Evolutionary conservation across 2,113 vertebrate species (phyloP), one percentile per base, ranked within the genome.

Genomic region (Oryzias melastigma): DNA sequence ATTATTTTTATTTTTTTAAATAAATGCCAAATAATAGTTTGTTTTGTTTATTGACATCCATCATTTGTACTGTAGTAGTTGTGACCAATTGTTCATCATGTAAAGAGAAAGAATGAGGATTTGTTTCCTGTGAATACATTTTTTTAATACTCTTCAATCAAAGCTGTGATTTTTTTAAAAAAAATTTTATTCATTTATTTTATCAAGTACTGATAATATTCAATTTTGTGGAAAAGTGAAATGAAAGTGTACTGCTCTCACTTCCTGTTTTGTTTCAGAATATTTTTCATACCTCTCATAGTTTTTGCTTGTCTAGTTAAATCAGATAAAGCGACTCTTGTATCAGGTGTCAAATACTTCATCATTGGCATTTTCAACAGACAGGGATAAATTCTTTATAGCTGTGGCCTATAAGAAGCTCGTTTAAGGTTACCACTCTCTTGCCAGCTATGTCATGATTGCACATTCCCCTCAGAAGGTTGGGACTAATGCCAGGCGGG

Each of bases 401-500:
- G 64, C 12, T 2, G 12, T 4, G 62, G 25, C 62, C 68, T 73
- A 73, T 64, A 68, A 65, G 71, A 17, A 56, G 67, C 50, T 4
- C 0, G 45, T 65, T 35, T 84, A 67, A 22, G 52, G 68, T 85
- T 78, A 27, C 85, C 17, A n/a, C 43, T 72, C 35, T 58, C 14
- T 44, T 8, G 49, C 29, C 46, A 57, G 55, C 51, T 57, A 24
- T 68, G 68, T 77, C 66, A 64, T 52, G 57, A 62, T 52, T 67
- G 69, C 78, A 78, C 74, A 78, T 85, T 83, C 78, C 69, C 25
- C 4, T 24, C 1, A 6, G 63, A 73, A 70, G 29, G 60, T 65
- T 47, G 59, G 68, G 68, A 29, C 18, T 4, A 1, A 13, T 18
- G 75, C 71, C 81, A 68, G 49, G 41, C 25, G 66, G 44, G 52